A percentile compares a stretch with the other conserved stretches of the same genome.
phyloP scores from a whole-genome alignment of 2,888 invertebrate species.

The Chrysolina haemoptera region DNA sequence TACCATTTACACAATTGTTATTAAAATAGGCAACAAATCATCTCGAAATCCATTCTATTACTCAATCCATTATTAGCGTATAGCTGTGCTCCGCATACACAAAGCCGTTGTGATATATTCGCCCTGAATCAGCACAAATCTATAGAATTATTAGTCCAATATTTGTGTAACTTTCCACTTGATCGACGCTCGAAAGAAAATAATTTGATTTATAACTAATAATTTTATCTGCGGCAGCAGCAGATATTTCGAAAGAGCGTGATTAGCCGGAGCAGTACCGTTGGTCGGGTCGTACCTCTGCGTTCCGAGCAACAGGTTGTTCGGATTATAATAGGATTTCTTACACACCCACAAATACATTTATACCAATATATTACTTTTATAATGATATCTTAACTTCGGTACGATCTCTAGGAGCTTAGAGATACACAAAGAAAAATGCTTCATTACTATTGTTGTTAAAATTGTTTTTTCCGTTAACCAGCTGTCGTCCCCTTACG shows the following conservation, averaged over 20 bases:
- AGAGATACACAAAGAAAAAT: constrained; percentile 35
- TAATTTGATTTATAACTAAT: constrained; percentile 63
- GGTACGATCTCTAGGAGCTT: constrained; percentile 43
- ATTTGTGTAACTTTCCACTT: constrained; percentile 55
- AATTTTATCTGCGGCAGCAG: constrained; percentile 56
- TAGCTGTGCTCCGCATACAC: constrained; percentile 7
- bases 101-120: constrained; percentile 36
- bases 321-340: constrained; percentile 60
- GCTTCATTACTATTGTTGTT: background rate
- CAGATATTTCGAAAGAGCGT: constrained; percentile 46
- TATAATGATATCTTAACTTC: constrained; percentile 59
- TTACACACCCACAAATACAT: constrained; percentile 58
- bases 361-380: constrained; percentile 53
- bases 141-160: constrained; percentile 40
- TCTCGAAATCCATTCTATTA: constrained; percentile 28
- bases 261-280: constrained; percentile 50
- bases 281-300: constrained; percentile 52
- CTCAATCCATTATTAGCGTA: constrained; percentile 13
- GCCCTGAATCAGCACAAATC: constrained; percentile 42
- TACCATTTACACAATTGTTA: constrained; percentile 40
- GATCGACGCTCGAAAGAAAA: constrained; percentile 57
- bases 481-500: too few relatives aligned
- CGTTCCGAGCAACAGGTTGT: constrained; percentile 63
- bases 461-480: too few relatives aligned
- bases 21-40: constrained; percentile 43